Base-by-base conservation (phyloP, 2,113 vertebrate species). In the Hippoglossus stenolepis region DNA sequence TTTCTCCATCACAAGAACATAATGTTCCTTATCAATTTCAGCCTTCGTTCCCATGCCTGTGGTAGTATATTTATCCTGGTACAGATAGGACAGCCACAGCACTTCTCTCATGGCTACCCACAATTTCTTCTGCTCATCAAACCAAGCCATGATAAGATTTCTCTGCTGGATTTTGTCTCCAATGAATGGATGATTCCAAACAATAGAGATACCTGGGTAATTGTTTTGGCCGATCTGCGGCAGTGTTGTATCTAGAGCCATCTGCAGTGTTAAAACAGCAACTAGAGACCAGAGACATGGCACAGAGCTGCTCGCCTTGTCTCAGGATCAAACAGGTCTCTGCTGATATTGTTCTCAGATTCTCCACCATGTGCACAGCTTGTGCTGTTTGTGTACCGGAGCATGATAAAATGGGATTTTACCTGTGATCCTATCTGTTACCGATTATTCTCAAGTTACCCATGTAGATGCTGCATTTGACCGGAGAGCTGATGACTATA, bases 91-190 rank as follows among this genome's bases (percentile, higher is more conserved):
- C 62, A n/a, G 35, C 24, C 24, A 24, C 24, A 24, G 24, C n/a
- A 23, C 23, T 20, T 63, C 72, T 53, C 31, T 76, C 53, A 57
- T 53, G 40, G 85, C 62, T 35, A 45, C 51, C 56, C 65, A 66
- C 56, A 67, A 38, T 72, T 56, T 63, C 20, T 74, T 87, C 63
- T 62, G 57, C 71, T 59, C 78, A 60, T 84, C 60, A 72, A 58
- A 79, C 53, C 21, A 35, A 79, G 73, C 77, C n/a, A 28, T 63
- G 85, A 88, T 87, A 83, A 82, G 79, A 88, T 85, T 84, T 70
- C 31, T 65, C 65, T 21, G 54, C 65, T 63, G 49, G 26, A 86
- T 84, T 83, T 56, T 77, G 77, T 77, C 70, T 75, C 26, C 15
- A 28, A 35, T 85, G 47, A 89, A 72, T 28, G 35, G 68, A 76